Conservation (phyloP, 1,140 invertebrate species). For the Gyrodactylus bullatarudis region DNA sequence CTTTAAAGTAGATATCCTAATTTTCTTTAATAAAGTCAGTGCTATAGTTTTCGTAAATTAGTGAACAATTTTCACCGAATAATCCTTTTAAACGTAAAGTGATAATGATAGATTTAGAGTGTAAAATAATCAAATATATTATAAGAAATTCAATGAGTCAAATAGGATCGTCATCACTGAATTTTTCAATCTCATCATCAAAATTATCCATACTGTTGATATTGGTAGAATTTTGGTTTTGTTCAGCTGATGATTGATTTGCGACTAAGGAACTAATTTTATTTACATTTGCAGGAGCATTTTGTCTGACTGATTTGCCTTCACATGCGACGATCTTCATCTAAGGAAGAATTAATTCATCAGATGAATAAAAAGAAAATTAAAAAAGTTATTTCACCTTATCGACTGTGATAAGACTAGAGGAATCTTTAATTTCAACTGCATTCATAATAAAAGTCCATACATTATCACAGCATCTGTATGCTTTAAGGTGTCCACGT, state of each 20-base stretch:
- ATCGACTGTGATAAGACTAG: background rate
- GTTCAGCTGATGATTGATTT: background rate
- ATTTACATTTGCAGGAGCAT: background rate
- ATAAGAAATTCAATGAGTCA: background rate
- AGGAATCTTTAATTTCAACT: background rate
- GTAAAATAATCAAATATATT: too few species aligned
- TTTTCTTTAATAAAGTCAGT: too few species aligned
- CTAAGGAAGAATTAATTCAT: background rate
- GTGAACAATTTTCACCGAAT: too few species aligned
- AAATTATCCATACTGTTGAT: background rate
- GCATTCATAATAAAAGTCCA: slow-evolving; percentile 3
- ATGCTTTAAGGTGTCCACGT: background rate
- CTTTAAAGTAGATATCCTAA: too few species aligned
- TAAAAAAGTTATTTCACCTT: slow-evolving; percentile 2
- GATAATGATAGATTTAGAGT: too few species aligned
- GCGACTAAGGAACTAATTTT: too few species aligned
- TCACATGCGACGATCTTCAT: slow-evolving; percentile 2
- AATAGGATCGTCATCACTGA: background rate
- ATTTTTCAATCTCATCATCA: background rate
- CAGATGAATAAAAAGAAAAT: too few species aligned
- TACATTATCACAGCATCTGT: slow-evolving; percentile 4
- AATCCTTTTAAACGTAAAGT: too few species aligned
- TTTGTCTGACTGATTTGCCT: background rate
- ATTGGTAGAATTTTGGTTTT: background rate
- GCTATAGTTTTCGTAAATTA: too few species aligned